Evolutionary conservation across 2,113 vertebrate genomes (phyloP), one percentile per base, ranked within the genome.

Genomic region (Oxygymnocypris stewartii): DNA sequence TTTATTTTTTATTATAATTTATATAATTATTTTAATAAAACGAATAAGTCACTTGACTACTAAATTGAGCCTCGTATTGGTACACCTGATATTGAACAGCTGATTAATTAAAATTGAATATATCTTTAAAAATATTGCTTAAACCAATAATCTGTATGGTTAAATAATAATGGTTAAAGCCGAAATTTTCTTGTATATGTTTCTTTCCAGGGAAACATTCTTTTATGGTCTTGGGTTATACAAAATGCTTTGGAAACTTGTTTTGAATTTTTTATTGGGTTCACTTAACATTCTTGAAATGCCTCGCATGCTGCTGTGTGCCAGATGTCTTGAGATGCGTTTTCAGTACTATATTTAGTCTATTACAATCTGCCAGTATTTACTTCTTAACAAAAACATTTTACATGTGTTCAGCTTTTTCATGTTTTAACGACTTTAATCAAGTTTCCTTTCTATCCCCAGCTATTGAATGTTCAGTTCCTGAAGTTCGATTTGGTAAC

Each of bases 401-500:
- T 28, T 5, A 2, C 10, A 10, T 73, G 20, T 18, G 35, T 40
- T 40, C 12, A 20, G 35, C 35, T 42, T 44, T 14, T 75, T 9
- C 10, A 75, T 75, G 40, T 9, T 44, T 28, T 49, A 28, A 16
- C 1, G 6, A 79, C 49, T n/a, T 59, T 3, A 44, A 44, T n/a
- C 13, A 42, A 20, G n/a, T 47, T 82, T 69, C 37, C 37, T 69
- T 83, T 69, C 44, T 51, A 6, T 79, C 35, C 28, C 18, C 49
- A 81, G 49, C n/a, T 44, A 35, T 74, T 35, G 11, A 71, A 16
- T 86, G 85, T 31, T 2, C 8, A 86, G 77, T 20, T 74, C 76
- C 37, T 28, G 10, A 44, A 35, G 6, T 82, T 23, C 44, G 3
- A 1, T 82, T 63, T 49, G 69, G 35, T n/a, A 28, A 61, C 20